Conservation (phyloP, 2,797 vertebrate genomes). For the Tiaroga cobitis region DNA sequence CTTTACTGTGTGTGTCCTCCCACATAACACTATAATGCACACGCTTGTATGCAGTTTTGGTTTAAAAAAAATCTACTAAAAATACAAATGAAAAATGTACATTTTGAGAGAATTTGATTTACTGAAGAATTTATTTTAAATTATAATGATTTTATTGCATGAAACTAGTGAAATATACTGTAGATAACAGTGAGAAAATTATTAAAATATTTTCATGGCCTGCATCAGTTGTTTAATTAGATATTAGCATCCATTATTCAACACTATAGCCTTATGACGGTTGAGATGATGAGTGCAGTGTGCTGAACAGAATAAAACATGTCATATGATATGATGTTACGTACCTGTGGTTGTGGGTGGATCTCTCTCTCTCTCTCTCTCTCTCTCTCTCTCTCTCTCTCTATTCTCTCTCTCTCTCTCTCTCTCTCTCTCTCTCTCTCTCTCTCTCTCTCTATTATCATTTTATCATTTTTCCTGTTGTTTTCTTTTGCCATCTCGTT, state of each 20-base stretch:
- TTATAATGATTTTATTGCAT: background rate
- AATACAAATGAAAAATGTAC: background rate
- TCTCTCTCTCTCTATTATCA: no score
- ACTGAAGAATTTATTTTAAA: background rate
- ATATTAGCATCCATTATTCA: background rate
- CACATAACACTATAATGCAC: conserved; percentile 2
- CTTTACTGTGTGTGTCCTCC: conserved; percentile 18
- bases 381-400: no score
- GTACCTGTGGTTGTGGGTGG: no score
- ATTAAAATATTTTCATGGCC: background rate
- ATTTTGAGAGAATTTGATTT: background rate
- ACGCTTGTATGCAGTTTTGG: background rate
- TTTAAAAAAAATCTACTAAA: background rate
- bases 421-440: no score
- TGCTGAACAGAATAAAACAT: background rate
- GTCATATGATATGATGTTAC: background rate
- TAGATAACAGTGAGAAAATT: background rate
- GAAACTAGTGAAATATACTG: background rate
- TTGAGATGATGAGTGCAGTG: background rate
- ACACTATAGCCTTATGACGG: background rate
- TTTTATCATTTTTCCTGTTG: no score
- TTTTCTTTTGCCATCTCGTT: no score
- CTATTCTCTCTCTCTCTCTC: no score
- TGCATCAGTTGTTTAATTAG: background rate
- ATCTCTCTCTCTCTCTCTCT: no score